Base-by-base conservation (phyloP, 2,113 vertebrate genomes). In the Toxotes chatareus region DNA sequence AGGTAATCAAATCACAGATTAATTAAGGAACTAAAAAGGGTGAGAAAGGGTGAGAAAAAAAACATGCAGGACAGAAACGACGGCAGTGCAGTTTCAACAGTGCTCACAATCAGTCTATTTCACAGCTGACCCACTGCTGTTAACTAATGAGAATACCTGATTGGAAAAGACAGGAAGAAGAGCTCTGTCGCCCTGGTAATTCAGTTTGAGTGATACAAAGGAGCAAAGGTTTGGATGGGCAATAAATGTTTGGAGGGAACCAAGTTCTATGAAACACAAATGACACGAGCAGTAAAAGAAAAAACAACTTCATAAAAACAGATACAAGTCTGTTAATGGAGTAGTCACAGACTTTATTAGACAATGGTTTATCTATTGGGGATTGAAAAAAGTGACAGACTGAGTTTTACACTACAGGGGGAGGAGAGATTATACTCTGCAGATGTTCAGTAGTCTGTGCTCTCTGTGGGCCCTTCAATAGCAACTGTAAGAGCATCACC, bases 1-100 rank as follows among this genome's bases (percentile, higher is more conserved):
- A 86, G n/a, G 79, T 86, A 94, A 94, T 94, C 85, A 93, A 87
- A 87, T 88, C 77, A 88, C 73, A 47, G 76, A 79, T 83, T 88
- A 88, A 94, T 93, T 88, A 90, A 79, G 63, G 66, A 80, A 69
- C 66, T 62, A 69, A 85, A 87, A 80, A 49, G 36, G 67, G 67
- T 76, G 60, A 87, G 87, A 62, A 46, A 46, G 17, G 60, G 56
- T 77, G 21, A 65, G 38, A 31, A 49, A 71, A 80, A n/a, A 76
- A 73, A 59, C 36, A 63, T 17, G 44, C 40, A 68, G 70, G 51
- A 34, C 81, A 82, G 27, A 60, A 62, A 44, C 10, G 23, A 27
- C 31, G 64, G 68, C n/a, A 59, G 56, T 75, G 64, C 82, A 82
- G 72, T 76, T 53, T 82, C 23, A 73, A 68, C 31, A 63, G 42